phyloP scores from a whole-genome alignment of 2,888 invertebrate genomes.

The Amiota mariae region DNA sequence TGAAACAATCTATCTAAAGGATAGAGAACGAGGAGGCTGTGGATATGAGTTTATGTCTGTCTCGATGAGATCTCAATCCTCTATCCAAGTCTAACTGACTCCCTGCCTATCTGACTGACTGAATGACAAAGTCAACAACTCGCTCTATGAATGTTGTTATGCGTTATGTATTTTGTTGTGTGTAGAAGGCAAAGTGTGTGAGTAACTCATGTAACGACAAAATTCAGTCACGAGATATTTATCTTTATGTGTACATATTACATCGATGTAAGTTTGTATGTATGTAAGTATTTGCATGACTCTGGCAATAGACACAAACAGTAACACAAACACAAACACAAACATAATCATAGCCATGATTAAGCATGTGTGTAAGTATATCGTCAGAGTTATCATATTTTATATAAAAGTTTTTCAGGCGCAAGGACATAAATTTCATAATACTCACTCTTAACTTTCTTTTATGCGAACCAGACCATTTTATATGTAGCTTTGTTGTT shows the following conservation, averaged over 20 bases:
- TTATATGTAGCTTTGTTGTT: too few relatives aligned
- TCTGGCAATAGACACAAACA: not conserved
- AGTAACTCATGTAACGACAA: slow-evolving; percentile 22
- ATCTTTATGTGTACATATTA: slow-evolving; percentile 49
- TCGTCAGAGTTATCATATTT: too few relatives aligned
- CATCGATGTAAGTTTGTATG: not conserved
- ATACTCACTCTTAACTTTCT: too few relatives aligned
- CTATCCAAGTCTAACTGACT: slow-evolving; percentile 19
- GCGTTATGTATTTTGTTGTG: not conserved
- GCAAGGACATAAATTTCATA: slow-evolving; percentile 32
- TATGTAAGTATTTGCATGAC: not conserved
- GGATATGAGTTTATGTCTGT: slow-evolving; percentile 54
- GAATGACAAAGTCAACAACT: slow-evolving; percentile 4
- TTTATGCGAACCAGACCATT: too few relatives aligned
- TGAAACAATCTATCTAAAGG: too few relatives aligned
- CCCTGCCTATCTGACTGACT: too few relatives aligned
- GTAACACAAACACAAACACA: not conserved
- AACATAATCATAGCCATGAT: not conserved
- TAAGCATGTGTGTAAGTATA: too few relatives aligned
- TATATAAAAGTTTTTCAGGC: slow-evolving; percentile 2
- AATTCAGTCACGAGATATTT: slow-evolving; percentile 50
- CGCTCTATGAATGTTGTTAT: not conserved
- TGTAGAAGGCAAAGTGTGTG: slow-evolving; percentile 27
- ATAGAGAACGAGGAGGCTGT: too few relatives aligned
- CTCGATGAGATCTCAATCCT: slow-evolving; percentile 35